Evolutionary conservation across 1,140 invertebrate species (phyloP).

Genomic region (Aphidius gifuensis): DNA sequence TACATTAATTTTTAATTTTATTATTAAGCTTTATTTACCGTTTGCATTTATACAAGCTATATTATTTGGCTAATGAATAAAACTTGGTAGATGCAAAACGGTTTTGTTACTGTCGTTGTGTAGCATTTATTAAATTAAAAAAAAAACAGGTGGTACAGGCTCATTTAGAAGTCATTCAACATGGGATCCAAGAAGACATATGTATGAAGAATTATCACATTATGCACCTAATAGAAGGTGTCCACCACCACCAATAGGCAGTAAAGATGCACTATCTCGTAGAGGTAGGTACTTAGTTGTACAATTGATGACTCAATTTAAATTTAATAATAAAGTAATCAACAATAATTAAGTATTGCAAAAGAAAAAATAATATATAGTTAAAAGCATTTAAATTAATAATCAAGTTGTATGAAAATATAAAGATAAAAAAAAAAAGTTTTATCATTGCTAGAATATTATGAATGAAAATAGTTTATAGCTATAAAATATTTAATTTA

Average conservation of each 20-base stretch:
- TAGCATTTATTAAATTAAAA: slow-evolving; percentile 47
- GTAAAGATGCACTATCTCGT: slow-evolving; percentile 47
- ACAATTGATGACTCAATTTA: slow-evolving; percentile 21
- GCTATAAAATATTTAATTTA: too few relatives aligned
- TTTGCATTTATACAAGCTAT: slow-evolving; percentile 25
- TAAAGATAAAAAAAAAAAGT: too few relatives aligned
- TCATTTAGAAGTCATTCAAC: slow-evolving; percentile 69
- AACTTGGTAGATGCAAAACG: slow-evolving; percentile 48
- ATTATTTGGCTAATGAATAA: slow-evolving; percentile 37
- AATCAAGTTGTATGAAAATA: too few relatives aligned
- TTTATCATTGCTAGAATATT: too few relatives aligned
- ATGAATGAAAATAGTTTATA: too few relatives aligned
- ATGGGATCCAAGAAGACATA: slow-evolving; percentile 81
- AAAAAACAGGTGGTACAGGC: slow-evolving; percentile 51
- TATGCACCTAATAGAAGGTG: slow-evolving; percentile 57
- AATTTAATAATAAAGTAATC: slow-evolving; percentile 17
- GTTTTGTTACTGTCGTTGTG: slow-evolving; percentile 49
- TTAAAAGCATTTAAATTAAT: too few relatives aligned
- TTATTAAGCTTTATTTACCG: slow-evolving; percentile 24
- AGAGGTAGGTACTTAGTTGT: slow-evolving; percentile 49
- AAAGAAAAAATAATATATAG: neutral
- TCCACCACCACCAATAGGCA: slow-evolving; percentile 56
- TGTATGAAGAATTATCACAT: slow-evolving; percentile 79
- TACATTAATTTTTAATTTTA: slow-evolving; percentile 23
- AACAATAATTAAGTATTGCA: neutral